phyloP scores from a whole-genome alignment of 2,113 vertebrate species.

The Mormoops blainvillei region DNA sequence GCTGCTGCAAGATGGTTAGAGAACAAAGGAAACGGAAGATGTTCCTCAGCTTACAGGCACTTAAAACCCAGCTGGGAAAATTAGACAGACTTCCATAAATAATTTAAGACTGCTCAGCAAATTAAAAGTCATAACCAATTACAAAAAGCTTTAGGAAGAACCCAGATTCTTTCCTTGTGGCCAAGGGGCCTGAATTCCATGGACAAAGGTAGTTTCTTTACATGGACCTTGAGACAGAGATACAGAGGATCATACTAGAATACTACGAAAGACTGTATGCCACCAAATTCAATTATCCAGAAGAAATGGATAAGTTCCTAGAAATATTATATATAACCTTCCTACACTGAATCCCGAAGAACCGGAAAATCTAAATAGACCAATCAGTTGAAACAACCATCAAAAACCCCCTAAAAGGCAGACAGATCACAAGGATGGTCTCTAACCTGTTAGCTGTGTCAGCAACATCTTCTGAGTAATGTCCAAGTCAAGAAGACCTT shows the following conservation, averaged over 20 bases:
- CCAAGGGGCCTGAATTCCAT: background rate
- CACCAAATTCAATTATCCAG: background rate
- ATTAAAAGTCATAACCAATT: background rate
- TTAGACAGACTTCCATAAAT: background rate
- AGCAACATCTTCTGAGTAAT: fast-evolving
- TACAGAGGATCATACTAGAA: background rate
- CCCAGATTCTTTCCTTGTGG: background rate
- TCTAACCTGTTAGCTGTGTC: background rate
- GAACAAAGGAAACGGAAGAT: background rate
- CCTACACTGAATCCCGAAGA: background rate
- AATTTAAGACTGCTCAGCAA: background rate
- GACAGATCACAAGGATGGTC: background rate
- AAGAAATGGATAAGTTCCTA: background rate
- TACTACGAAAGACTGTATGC: background rate
- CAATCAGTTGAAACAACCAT: background rate
- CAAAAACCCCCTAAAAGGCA: background rate
- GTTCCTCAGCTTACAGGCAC: background rate
- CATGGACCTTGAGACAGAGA: background rate
- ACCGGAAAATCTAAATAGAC: background rate
- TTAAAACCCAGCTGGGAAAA: background rate
- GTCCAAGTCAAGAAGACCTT: no score
- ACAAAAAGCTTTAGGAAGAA: background rate
- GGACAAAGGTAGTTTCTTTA: background rate
- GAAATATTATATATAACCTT: background rate
- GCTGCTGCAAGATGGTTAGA: background rate